Conservation (phyloP, 2,113 vertebrate species). For the Dascyllus trimaculatus region DNA sequence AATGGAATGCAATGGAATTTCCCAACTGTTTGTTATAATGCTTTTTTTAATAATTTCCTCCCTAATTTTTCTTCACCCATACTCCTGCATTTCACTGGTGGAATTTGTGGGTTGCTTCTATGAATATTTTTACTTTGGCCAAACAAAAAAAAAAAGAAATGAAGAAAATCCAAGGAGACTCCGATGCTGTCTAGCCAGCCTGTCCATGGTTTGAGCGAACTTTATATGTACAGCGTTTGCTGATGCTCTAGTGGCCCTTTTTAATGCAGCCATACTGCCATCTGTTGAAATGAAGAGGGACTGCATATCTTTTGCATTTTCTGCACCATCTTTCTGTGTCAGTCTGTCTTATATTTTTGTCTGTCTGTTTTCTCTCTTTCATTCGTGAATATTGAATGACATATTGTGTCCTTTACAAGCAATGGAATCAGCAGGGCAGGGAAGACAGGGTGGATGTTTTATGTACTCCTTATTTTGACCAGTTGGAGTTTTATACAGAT, state of each 20-base stretch:
- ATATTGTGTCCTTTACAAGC: slow-evolving; percentile 38
- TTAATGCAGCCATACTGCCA: slow-evolving; percentile 93
- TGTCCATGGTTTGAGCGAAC: slow-evolving; percentile 23
- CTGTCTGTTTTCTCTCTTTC: slow-evolving; percentile 37
- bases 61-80: background rate
- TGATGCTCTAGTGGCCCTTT: slow-evolving; percentile 41
- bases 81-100: slow-evolving; percentile 4
- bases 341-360: slow-evolving; percentile 2
- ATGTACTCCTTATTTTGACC: slow-evolving; percentile 24
- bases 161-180: slow-evolving; percentile 27
- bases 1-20: background rate
- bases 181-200: slow-evolving; percentile 27
- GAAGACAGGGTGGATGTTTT: background rate
- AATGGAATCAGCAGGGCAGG: background rate
- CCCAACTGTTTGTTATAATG: background rate
- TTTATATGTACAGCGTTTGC: slow-evolving; percentile 1
- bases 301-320: slow-evolving; percentile 56
- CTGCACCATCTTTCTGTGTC: slow-evolving; percentile 28
- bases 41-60: slow-evolving; percentile 15
- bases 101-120: slow-evolving; percentile 46
- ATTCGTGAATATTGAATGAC: slow-evolving; percentile 50
- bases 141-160: background rate
- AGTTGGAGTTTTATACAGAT: no score
- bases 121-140: slow-evolving; percentile 36
- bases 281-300: slow-evolving; percentile 88